These are phyloP conservation scores for Dissostichus mawsoni DNA, from an alignment of 2,113 vertebrate genomes.

Conservation along the genomic window DNA sequence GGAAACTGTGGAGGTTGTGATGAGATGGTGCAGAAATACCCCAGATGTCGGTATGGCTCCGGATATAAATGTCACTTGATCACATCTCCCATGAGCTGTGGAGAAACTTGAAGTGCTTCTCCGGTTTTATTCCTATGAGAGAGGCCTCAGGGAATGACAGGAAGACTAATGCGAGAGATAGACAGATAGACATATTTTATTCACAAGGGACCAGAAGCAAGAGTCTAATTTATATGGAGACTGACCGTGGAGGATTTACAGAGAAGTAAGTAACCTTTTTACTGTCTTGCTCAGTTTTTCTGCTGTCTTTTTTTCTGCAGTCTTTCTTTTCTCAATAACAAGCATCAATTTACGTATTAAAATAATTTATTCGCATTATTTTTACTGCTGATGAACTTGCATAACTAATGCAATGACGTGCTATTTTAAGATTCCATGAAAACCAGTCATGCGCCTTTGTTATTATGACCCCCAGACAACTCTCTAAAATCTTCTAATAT, in stretches of 20 bases:
- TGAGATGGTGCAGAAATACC: not conserved
- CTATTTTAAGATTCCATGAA: not conserved
- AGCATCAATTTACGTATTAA: not conserved
- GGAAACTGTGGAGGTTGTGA: not conserved
- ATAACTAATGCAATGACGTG: not conserved
- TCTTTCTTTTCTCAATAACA: not conserved
- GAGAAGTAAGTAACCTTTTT: not conserved
- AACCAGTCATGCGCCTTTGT: not conserved
- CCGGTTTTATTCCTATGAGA: slow-evolving; percentile 27
- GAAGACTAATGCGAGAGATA: not conserved
- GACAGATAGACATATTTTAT: slow-evolving; percentile 31
- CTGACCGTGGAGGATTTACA: slow-evolving; percentile 7
- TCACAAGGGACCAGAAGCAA: slow-evolving; percentile 19
- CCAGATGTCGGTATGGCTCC: not conserved
- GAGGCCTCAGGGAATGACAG: slow-evolving; percentile 19
- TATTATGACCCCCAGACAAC: not conserved
- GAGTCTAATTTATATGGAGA: slow-evolving; percentile 24
- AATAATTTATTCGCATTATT: not conserved
- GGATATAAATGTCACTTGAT: slow-evolving; percentile 13
- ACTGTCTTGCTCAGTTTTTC: not conserved
- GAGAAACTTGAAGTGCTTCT: slow-evolving; percentile 20
- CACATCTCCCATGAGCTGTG: slow-evolving; percentile 35
- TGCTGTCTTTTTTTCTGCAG: not conserved
- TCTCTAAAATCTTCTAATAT: slow-evolving; percentile 11
- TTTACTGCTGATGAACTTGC: not conserved